These are phyloP conservation scores for Forbesichthys papilliferus DNA, from an alignment of 2,113 vertebrate genomes.

Conservation along the genomic window DNA sequence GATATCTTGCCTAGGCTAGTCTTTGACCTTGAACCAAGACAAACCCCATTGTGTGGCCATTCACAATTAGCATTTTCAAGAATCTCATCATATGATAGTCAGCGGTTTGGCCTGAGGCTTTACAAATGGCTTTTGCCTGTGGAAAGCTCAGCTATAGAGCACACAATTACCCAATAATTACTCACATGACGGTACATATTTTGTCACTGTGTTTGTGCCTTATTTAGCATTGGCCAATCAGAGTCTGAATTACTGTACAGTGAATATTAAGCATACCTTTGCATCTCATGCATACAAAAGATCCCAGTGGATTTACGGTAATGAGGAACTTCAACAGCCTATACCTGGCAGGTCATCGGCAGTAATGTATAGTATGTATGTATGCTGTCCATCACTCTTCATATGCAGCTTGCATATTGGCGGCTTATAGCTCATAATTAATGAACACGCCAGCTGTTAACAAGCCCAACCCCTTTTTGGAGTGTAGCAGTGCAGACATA, in stretches of 20 bases:
- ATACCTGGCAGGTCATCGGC: background rate
- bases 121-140: no score
- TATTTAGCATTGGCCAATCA: background rate
- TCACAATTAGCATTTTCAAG: no score
- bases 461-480: slow-evolving; percentile 5
- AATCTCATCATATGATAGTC: no score
- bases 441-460: slow-evolving; percentile 45
- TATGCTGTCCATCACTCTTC: slow-evolving; percentile 2
- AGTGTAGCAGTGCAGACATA: slow-evolving; percentile 1
- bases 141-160: no score
- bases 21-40: no score
- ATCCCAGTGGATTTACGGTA: background rate
- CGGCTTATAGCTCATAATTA: slow-evolving; percentile 38
- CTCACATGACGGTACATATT: no score
- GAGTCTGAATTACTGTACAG: background rate
- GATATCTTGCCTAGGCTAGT: no score
- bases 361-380: background rate
- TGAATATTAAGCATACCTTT: background rate
- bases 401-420: slow-evolving; percentile 24
- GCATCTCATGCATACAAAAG: slow-evolving; percentile 1
- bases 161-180: no score
- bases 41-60: no score
- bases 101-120: no score
- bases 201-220: no score
- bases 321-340: background rate